Evolutionary conservation across 2,797 vertebrate species (phyloP).

Genomic region (Taeniopygia guttata): DNA sequence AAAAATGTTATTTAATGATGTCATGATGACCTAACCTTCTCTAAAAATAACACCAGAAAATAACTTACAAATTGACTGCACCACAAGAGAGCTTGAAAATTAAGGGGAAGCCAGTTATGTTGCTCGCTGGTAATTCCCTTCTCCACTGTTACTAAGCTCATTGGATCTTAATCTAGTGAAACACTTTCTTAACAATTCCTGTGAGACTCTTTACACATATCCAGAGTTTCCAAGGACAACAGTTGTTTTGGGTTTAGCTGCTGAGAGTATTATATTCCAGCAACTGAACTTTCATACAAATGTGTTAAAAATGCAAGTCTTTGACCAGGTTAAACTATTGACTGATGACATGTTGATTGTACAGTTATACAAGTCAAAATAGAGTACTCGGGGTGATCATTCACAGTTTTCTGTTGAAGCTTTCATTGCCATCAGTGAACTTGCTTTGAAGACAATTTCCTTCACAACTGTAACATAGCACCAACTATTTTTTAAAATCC

Average conservation of each 20-base stretch:
- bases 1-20: not conserved
- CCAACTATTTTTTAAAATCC: not conserved
- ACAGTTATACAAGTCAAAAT: not conserved
- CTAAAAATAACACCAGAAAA: not conserved
- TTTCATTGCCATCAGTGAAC: not conserved
- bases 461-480: not conserved
- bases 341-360: not conserved
- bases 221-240: not conserved
- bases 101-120: not conserved
- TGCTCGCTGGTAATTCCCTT: not conserved
- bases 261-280: not conserved
- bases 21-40: not conserved
- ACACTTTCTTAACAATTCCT: not conserved
- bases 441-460: not conserved
- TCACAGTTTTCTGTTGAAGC: not conserved
- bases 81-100: not conserved
- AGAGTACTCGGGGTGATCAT: not conserved
- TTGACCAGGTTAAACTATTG: not conserved
- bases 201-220: not conserved
- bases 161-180: not conserved
- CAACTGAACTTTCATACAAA: not conserved
- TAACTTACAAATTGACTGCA: not conserved
- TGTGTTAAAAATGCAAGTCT: not conserved
- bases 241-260: not conserved
- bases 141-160: not conserved